Conservation (phyloP, 2,797 vertebrate genomes). For the Eulemur mongoz region DNA sequence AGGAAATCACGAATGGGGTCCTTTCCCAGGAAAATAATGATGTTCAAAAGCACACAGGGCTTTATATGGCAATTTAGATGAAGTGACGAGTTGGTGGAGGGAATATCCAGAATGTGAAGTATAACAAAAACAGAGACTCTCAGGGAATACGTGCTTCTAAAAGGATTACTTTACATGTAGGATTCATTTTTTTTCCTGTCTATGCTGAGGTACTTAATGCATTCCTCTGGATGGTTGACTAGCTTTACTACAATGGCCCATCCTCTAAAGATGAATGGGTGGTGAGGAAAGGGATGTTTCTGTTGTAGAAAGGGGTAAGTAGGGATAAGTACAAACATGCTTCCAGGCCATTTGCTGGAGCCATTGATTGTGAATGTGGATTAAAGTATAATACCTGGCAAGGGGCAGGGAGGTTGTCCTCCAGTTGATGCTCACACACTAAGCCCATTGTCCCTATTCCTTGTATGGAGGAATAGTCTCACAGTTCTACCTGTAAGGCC, state of each 20-base stretch:
- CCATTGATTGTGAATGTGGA: not conserved
- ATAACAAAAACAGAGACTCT: not conserved
- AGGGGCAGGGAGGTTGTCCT: fast-evolving
- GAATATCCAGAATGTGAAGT: not conserved
- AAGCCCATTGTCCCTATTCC: not conserved
- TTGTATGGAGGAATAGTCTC: not conserved
- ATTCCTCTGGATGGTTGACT: not conserved
- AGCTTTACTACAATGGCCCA: not conserved
- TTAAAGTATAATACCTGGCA: not conserved
- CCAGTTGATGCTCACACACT: not conserved
- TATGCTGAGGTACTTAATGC: not conserved
- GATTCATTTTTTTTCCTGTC: not conserved
- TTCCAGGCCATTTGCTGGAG: not conserved
- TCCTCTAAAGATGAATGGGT: not conserved
- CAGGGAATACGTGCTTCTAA: not conserved
- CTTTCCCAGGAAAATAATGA: not conserved
- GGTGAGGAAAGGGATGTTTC: not conserved
- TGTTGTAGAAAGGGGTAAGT: not conserved
- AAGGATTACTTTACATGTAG: not conserved
- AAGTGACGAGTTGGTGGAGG: not conserved
- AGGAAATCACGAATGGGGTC: not conserved
- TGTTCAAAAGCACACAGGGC: not conserved
- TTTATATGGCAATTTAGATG: not conserved
- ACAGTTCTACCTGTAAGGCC: not conserved
- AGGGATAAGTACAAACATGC: not conserved